These are phyloP conservation scores for Leucophora obtusa DNA, from an alignment of 2,888 invertebrate genomes.

Conservation along the genomic window DNA sequence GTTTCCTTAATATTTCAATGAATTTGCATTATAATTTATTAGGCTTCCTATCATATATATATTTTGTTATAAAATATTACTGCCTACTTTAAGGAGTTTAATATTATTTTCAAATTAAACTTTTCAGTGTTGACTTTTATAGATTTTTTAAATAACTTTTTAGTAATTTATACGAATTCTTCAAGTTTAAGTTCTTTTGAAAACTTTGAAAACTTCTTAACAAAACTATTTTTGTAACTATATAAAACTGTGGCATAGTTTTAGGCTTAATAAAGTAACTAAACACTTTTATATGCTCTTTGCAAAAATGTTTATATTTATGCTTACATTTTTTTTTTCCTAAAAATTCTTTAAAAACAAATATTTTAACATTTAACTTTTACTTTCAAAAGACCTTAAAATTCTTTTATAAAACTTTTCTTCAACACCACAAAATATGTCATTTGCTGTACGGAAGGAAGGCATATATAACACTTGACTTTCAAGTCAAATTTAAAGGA, in stretches of 20 bases:
- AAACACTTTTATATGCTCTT: constrained; percentile 30
- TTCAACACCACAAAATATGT: constrained; percentile 7
- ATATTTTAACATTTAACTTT: constrained; percentile 44
- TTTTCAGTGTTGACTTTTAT: background rate
- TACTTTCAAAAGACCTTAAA: constrained; percentile 38
- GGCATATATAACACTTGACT: constrained; percentile 26
- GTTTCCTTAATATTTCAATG: too few relatives aligned
- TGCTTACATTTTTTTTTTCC: background rate
- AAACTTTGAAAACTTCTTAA: constrained; percentile 13
- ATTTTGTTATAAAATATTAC: background rate
- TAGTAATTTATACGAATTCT: constrained; percentile 1
- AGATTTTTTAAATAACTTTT: constrained; percentile 11
- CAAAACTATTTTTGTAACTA: constrained; percentile 38
- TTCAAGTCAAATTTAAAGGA: constrained; percentile 27
- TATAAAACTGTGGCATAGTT: constrained; percentile 52
- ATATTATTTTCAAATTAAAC: background rate
- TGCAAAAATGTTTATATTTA: background rate
- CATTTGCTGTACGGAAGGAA: background rate
- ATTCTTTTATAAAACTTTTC: constrained; percentile 1
- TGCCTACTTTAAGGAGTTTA: constrained; percentile 1
- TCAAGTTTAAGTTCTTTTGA: constrained; percentile 1
- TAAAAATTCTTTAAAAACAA: constrained; percentile 22
- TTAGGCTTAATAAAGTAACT: constrained; percentile 33
- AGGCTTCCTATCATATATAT: too few relatives aligned
- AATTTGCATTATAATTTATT: too few relatives aligned